Base-by-base conservation (phyloP, 2,888 invertebrate species). In the Malthinus seriepunctatus region DNA sequence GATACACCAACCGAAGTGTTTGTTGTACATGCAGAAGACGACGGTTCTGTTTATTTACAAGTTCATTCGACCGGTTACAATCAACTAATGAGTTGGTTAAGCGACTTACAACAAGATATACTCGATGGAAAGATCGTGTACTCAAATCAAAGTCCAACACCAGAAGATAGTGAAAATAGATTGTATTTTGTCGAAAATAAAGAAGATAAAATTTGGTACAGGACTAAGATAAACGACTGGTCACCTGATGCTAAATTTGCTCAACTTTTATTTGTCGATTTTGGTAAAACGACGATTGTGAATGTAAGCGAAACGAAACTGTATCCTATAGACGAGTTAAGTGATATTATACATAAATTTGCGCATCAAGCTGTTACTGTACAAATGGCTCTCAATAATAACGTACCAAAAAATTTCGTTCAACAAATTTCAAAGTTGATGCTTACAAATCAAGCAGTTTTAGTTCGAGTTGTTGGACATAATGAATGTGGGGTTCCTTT, bases 381-480 rank as follows among this genome's bases (percentile, higher is more conserved):
- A n/a, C 53, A 47, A 39, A 69, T 74, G 67, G 66, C 63, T 31
- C 47, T 76, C n/a, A 50, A 51, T 9, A 70, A 73, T 3, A 55
- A 54, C 38, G 71, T 79, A 3, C 76, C 77, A 9, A 64, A 62
- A 1, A 73, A 77, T 63, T 79, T 80, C 66, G 73, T 75, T 0
- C 63, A 69, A 0, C 73, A 76, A 53, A 68, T 82, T 2, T 56
- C 56, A 0, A 72, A 76, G 48, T 65, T 84, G 64, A 76, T 83
- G 49, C 85, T 86, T 0, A 80, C 84, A 62, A 84, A 84, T 54
- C 83, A 84, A 65, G 75, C 84, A 55, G 79, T 90, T 63, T 81
- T 89, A 31, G 78, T 81, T 9, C 82, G 81, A 67, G 71, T 81
- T 5, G 67, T 79, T 0, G 64, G 63, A 32, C n/a, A n/a, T n/a